Evolutionary conservation across 92 coral and sea anemone genomes (phyloP).

Genomic region (Pocillopora grandis): DNA sequence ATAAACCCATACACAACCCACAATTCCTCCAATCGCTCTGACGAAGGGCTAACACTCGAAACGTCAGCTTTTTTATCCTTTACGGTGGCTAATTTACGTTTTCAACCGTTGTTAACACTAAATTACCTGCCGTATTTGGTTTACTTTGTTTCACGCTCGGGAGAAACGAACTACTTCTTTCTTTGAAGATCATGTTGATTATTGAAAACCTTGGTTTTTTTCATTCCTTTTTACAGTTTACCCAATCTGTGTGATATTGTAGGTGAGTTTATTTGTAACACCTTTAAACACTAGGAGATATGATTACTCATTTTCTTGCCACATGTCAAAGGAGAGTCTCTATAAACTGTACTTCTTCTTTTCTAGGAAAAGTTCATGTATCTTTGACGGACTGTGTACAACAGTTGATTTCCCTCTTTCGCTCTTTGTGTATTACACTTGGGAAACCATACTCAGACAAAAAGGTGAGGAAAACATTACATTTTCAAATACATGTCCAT

Average conservation of each 20-base stretch:
- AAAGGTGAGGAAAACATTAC: slow-evolving; percentile 58
- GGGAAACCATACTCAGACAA: slow-evolving; percentile 83
- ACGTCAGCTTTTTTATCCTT: no score
- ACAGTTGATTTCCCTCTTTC: slow-evolving; percentile 73
- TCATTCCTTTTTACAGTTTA: slow-evolving; percentile 50
- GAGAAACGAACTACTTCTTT: neutral
- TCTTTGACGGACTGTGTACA: slow-evolving; percentile 76
- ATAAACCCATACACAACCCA: no score
- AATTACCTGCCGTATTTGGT: no score
- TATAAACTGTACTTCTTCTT: neutral
- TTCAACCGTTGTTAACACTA: no score
- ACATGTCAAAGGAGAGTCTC: no score
- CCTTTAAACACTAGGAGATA: neutral
- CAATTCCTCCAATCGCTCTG: no score
- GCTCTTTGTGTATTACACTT: slow-evolving; percentile 78
- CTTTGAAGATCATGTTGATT: neutral
- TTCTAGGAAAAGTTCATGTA: slow-evolving; percentile 80
- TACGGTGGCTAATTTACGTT: no score
- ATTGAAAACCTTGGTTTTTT: neutral
- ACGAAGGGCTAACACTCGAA: no score
- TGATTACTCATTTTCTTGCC: neutral
- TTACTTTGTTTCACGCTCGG: neutral
- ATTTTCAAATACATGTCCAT: neutral
- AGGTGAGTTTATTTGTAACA: slow-evolving; percentile 51
- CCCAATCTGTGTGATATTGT: slow-evolving; percentile 77